Conservation (phyloP, 2,888 invertebrate genomes). For the Andrena camellia region DNA sequence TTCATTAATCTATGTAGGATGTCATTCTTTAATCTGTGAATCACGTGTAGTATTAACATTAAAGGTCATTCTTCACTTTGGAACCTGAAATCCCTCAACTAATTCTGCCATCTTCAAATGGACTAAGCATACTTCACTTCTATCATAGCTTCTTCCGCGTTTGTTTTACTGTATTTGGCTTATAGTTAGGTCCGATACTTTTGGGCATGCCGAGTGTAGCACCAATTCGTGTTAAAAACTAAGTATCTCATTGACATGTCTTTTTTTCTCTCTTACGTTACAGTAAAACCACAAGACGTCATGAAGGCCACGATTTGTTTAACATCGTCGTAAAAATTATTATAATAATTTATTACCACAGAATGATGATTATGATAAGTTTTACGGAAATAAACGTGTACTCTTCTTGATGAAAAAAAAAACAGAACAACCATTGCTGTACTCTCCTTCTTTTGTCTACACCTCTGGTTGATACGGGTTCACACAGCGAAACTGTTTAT, state of each 20-base stretch:
- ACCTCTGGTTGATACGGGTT: constrained; percentile 27
- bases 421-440: constrained; percentile 1
- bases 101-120: neutral
- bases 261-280: constrained; percentile 72
- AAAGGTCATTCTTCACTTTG: neutral
- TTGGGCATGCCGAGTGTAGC: constrained; percentile 48
- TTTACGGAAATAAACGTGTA: constrained; percentile 74
- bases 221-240: constrained; percentile 10
- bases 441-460: constrained; percentile 21
- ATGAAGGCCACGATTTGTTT: constrained; percentile 78
- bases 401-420: constrained; percentile 59
- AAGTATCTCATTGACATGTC: constrained; percentile 27
- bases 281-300: constrained; percentile 79
- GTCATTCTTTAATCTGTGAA: neutral
- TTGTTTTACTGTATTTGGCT: neutral
- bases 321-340: constrained; percentile 78
- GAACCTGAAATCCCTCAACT: neutral
- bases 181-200: constrained; percentile 9
- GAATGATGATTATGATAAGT: constrained; percentile 77
- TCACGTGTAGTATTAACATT: neutral
- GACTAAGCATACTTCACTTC: neutral
- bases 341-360: constrained; percentile 75
- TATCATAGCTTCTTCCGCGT: neutral
- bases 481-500: constrained; percentile 21
- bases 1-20: neutral